Conservation (phyloP, 2,797 vertebrate genomes). For the Rhabdophis nuchalis region DNA sequence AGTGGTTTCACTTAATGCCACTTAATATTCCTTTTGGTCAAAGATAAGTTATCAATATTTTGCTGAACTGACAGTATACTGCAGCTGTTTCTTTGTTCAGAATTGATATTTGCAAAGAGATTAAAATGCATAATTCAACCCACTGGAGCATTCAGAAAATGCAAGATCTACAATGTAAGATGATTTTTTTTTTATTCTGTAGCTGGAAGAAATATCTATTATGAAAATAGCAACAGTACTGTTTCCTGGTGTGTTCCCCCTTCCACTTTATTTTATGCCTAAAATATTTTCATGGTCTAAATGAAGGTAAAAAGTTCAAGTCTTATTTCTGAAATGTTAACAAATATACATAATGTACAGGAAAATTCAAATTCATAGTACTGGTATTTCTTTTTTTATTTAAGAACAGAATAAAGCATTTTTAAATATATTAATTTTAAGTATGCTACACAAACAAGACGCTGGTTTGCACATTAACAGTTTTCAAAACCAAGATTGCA, state of each 20-base stretch:
- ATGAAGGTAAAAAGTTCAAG: conserved; percentile 40
- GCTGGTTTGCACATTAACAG: conserved; percentile 41
- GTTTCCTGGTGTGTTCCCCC: conserved; percentile 15
- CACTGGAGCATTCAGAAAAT: conserved; percentile 31
- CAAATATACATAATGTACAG: conserved; percentile 6
- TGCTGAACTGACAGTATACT: conserved; percentile 3
- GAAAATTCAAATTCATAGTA: conserved; percentile 48
- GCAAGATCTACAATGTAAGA: conserved; percentile 10
- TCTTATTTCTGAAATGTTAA: conserved; percentile 38
- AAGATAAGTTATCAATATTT: conserved; percentile 41
- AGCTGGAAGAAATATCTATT: conserved; percentile 40
- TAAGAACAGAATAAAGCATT: conserved; percentile 67
- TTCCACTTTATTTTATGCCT: conserved; percentile 46
- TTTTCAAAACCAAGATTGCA: conserved; percentile 42
- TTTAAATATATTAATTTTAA: conserved; percentile 63
- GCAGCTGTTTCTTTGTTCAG: conserved; percentile 61
- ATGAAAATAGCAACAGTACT: conserved; percentile 47
- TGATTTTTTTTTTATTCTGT: conserved; percentile 13
- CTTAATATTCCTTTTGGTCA: conserved; percentile 53
- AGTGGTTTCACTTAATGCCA: conserved; percentile 21
- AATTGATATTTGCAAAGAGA: conserved; percentile 36
- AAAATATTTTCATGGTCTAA: conserved; percentile 57
- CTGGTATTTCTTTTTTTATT: conserved; percentile 56
- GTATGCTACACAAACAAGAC: conserved; percentile 47
- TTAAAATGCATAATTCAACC: background rate